Evolutionary conservation across 2,113 vertebrate genomes (phyloP), one percentile per base, ranked within the genome.

Genomic region (Trogon surrucura): DNA sequence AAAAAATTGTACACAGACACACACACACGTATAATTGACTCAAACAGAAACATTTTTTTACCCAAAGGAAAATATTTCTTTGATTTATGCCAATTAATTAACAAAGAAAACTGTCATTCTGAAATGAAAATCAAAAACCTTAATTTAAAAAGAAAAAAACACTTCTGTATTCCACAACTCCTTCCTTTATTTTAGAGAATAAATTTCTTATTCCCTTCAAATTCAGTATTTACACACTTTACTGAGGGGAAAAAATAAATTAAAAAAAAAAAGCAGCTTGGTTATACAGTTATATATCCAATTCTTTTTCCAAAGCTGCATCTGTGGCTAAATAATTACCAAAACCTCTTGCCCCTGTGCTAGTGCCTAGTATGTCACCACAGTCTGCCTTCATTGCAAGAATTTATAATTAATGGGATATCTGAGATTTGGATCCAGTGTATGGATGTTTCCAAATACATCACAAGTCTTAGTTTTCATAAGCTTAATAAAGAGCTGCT

Each of bases 401-500:
- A 50, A 70, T 74, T 80, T n/a, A 16, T 62, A 66, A 91, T 56
- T 78, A 69, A 79, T 75, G 17, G 61, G 22, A 21, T 54, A 66
- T 16, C 70, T 45, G n/a, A 84, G 57, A 88, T 73, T 53, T 60
- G 27, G 75, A 90, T 85, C 44, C 92, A 19, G 25, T 2, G 21
- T 64, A 73, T 2, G 3, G 67, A 90, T 83, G 45, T 88, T 95
- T 64, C 82, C 89, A 95, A 90, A 88, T 36, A 50, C 65, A 94
- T 83, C 77, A 67, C 44, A 71, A 88, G 72, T 56, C 64, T 84
- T 60, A 41, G 29, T 92, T 93, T 91, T 93, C 88, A 82, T 67
- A 79, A 91, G 36, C 38, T 79, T 91, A 85, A 66, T 7, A 34
- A 64, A 60, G 53, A 92, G 92, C 58, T 95, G 90, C 74, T 91